These are phyloP conservation scores for Rhagophthalmus giganteus DNA, from an alignment of 2,888 invertebrate species.

Conservation along the genomic window DNA sequence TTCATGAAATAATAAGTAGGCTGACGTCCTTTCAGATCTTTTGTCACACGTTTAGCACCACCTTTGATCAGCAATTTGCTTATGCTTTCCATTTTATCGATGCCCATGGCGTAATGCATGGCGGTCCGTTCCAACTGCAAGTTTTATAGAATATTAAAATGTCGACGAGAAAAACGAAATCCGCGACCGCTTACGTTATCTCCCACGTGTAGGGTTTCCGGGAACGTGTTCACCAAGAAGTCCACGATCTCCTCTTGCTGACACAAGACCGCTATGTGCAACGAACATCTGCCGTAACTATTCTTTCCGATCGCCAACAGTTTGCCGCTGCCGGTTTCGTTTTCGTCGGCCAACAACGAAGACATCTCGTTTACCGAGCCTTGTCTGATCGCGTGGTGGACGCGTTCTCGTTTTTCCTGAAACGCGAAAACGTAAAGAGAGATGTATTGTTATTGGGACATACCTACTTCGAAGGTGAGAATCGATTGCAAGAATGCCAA, in stretches of 20 bases:
- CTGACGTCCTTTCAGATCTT: slow-evolving; percentile 86
- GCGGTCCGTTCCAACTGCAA: slow-evolving; percentile 81
- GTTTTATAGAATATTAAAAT: background rate
- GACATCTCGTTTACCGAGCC: slow-evolving; percentile 66
- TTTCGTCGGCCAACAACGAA: slow-evolving; percentile 59
- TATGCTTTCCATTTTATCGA: slow-evolving; percentile 79
- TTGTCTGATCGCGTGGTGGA: slow-evolving; percentile 72
- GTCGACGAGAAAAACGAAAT: slow-evolving; percentile 15
- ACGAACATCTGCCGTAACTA: slow-evolving; percentile 72
- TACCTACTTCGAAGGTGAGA: slow-evolving; percentile 70
- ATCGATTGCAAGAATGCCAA: slow-evolving; percentile 72
- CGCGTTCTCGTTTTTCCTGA: slow-evolving; percentile 75
- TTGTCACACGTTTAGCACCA: slow-evolving; percentile 79
- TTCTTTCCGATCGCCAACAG: slow-evolving; percentile 66
- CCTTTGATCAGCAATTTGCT: slow-evolving; percentile 80
- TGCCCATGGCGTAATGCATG: slow-evolving; percentile 89
- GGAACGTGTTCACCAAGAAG: slow-evolving; percentile 71
- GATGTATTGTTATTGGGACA: background rate
- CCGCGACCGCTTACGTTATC: slow-evolving; percentile 92
- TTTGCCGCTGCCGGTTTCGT: slow-evolving; percentile 59
- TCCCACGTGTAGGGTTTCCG: slow-evolving; percentile 73
- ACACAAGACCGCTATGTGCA: slow-evolving; percentile 85
- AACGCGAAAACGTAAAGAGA: too few relatives aligned
- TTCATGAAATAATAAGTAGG: slow-evolving; percentile 93
- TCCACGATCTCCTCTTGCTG: slow-evolving; percentile 82